Percentiles rank a stretch among this genome's conserved stretches.
These are phyloP conservation scores for Catostylus mosaicus DNA, from an alignment of 30 jellyfish, hydroid and myxozoan genomes.

Conservation along the genomic window DNA sequence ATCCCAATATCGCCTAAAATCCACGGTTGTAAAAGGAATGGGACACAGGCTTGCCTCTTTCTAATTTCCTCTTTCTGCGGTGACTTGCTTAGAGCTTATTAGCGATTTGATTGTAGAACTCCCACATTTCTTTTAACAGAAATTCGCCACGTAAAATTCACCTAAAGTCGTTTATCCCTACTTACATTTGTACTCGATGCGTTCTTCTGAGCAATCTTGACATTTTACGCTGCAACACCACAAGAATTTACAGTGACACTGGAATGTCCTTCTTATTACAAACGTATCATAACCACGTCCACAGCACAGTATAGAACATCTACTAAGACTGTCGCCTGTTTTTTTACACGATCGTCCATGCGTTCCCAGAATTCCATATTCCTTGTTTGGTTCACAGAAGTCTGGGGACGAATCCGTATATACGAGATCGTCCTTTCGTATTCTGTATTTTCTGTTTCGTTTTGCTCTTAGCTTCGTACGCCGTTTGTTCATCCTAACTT, in stretches of 20 bases:
- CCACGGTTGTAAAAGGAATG: too few relatives aligned
- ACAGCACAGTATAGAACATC: slow-evolving; percentile 74
- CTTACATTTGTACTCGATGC: slow-evolving; percentile 66
- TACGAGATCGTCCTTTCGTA: slow-evolving; percentile 58
- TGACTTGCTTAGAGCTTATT: too few relatives aligned
- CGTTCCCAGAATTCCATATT: slow-evolving; percentile 71
- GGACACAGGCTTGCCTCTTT: too few relatives aligned
- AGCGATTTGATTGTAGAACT: too few relatives aligned
- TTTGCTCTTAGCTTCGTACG: slow-evolving; percentile 67
- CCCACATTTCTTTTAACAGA: too few relatives aligned
- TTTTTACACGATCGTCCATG: slow-evolving; percentile 78
- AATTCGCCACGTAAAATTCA: too few relatives aligned
- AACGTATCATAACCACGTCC: slow-evolving; percentile 86
- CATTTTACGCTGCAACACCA: slow-evolving; percentile 85
- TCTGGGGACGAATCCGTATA: slow-evolving; percentile 81
- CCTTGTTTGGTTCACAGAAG: slow-evolving; percentile 82
- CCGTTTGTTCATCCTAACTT: slow-evolving; percentile 63
- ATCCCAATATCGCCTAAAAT: too few relatives aligned
- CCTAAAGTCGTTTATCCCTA: neutral
- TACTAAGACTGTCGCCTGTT: slow-evolving; percentile 59
- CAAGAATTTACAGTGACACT: slow-evolving; percentile 71
- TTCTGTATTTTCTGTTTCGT: slow-evolving; percentile 36
- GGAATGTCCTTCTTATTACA: slow-evolving; percentile 49
- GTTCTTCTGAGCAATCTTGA: slow-evolving; percentile 57
- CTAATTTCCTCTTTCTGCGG: too few relatives aligned